phyloP scores from a whole-genome alignment of 2,113 vertebrate genomes.

The Lepus americanus region DNA sequence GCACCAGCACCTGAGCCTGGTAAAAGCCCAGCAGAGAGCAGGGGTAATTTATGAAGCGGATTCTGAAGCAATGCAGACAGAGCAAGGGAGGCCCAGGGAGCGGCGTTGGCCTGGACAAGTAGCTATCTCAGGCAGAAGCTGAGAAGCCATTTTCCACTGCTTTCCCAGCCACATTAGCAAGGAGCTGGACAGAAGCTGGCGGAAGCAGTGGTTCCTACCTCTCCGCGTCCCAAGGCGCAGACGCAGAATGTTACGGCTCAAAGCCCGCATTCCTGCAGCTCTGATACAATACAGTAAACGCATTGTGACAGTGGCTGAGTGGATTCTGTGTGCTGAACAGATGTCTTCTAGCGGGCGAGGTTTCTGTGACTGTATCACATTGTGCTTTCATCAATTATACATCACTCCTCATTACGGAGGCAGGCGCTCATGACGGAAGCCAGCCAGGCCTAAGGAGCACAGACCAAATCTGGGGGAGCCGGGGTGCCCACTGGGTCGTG shows the following conservation, averaged over 20 bases:
- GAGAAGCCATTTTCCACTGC: no score
- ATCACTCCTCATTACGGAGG: conserved; percentile 79
- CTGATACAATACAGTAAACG: conserved; percentile 78
- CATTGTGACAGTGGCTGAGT: conserved; percentile 85
- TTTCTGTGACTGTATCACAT: conserved; percentile 84
- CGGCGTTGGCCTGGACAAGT: background rate
- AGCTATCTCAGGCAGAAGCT: conserved; percentile 25
- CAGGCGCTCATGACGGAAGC: background rate
- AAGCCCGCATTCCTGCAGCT: conserved; percentile 47
- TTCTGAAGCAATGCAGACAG: background rate
- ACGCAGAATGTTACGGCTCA: background rate
- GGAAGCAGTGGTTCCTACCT: background rate
- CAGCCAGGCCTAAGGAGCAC: background rate
- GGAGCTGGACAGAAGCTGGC: background rate
- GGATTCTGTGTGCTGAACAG: conserved; percentile 84
- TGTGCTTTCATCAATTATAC: conserved; percentile 86
- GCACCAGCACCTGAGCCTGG: background rate
- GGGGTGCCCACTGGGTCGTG: background rate
- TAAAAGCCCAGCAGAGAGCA: background rate
- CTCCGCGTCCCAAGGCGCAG: background rate
- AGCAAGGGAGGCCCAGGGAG: background rate
- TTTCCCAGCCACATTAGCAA: no score
- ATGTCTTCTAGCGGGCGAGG: conserved; percentile 83
- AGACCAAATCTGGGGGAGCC: background rate
- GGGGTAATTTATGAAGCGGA: background rate